A percentile compares a stretch with the other conserved stretches of the same genome.
Evolutionary conservation across 2,113 vertebrate species (phyloP).

Genomic region (Muntiacus muntjak): DNA sequence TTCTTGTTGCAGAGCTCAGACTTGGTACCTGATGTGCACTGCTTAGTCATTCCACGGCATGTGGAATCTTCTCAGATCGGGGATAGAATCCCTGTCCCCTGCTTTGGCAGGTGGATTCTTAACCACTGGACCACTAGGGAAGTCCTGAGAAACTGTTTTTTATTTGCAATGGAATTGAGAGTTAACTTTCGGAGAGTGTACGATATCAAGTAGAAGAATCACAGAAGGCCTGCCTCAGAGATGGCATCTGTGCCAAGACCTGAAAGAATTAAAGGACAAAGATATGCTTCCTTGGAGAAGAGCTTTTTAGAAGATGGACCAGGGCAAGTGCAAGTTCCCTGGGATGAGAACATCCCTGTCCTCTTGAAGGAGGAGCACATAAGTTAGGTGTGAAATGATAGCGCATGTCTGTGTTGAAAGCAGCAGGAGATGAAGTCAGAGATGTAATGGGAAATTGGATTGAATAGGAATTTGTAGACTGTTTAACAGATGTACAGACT

Average conservation of each 20-base stretch:
- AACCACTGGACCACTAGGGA: not conserved
- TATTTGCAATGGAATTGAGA: not conserved
- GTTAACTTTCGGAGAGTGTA: not conserved
- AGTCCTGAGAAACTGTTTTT: not conserved
- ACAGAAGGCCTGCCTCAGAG: not conserved
- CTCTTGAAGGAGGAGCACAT: not conserved
- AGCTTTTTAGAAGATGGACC: not conserved
- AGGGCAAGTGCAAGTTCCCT: not conserved
- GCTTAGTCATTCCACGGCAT: not conserved
- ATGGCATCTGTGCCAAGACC: not conserved
- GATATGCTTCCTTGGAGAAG: not conserved
- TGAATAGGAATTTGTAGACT: not conserved
- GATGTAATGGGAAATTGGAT: too few relatives aligned
- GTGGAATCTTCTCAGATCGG: not conserved
- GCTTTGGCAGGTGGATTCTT: not conserved
- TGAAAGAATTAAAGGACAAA: not conserved
- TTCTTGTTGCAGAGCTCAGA: not conserved
- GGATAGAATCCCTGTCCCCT: not conserved
- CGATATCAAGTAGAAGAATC: not conserved
- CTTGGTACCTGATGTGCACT: not conserved
- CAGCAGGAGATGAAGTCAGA: not conserved
- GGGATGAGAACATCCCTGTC: not conserved
- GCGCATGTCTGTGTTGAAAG: not conserved
- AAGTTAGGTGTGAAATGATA: not conserved
- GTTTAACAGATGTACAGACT: not conserved